Base-by-base conservation (phyloP, 2,888 invertebrate genomes). In the Diadegma fenestrale region DNA sequence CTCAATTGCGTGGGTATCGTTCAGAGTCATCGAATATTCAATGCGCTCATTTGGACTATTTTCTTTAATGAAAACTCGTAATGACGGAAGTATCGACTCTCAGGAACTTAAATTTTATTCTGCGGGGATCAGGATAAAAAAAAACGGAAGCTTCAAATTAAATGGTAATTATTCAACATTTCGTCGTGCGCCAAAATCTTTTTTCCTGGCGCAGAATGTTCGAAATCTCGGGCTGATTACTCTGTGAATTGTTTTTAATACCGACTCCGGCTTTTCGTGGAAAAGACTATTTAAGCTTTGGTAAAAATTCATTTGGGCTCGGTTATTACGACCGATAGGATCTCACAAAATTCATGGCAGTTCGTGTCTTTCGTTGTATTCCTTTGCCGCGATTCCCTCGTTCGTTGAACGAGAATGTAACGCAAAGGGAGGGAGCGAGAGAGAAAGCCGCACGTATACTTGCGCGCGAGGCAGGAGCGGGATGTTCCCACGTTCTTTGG, bases 401-500 rank as follows among this genome's bases (percentile, higher is more conserved):
- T 48, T 73, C 71, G 58, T 82, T 78, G 22, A 19, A 80, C 79
- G 80, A 71, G 72, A 66, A 58, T 66, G 63, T 63, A 64, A 48
- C 41, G 17, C 51, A 45, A 45, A 69, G 58, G 76, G 69, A 68
- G 51, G 41, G 68, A 72, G 22, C 41, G n/a, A 37, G 68, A 19
- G 41, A 37, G n/a, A 68, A 66, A 33, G 45, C 45, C 72, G 33
- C 75, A 54, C 71, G 71, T 69, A 81, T 30, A 30, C 84, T 84
- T 77, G 80, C 54, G 80, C 54, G 68, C 80, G 84, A 80, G 84
- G 72, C 81, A 73, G 72, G 51, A 78, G 78, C 84, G 78, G 81
- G 73, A 85, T 68, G 81, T 85, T 85, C 84, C 84, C 84, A 85
- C 84, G 84, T 85, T 81, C 78, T 78, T 69, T 66, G 81, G 80